Evolutionary conservation across 2,888 invertebrate species (phyloP), one percentile per base, ranked within the genome.

Genomic region (Drosophila picticornis): DNA sequence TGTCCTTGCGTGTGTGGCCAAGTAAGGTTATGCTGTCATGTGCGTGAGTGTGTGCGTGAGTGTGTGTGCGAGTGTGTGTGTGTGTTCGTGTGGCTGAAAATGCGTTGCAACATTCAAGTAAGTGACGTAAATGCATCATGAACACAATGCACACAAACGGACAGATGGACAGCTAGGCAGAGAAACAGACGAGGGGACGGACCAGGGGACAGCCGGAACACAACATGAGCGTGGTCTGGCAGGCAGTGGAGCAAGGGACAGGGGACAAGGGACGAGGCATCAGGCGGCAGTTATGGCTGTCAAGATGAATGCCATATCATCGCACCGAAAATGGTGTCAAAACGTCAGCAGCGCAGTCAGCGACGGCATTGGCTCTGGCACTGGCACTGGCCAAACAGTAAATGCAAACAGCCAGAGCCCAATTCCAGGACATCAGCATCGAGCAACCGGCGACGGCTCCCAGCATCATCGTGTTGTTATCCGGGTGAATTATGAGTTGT

Each of bases 251-350:
- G 16, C 9, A 81, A 80, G 40, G 32, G 36, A 22, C 38, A 43
- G 6, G 43, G n/a, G 52, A 46, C 32, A 19, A 1, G 46, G 61
- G 59, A 2, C 62, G 53, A 61, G 79, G 77, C 85, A 73, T 77
- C 83, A 76, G 76, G 74, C 81, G 83, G 81, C 89, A 87, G 85
- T 82, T 91, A 87, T 83, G 90, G 84, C 91, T 91, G 91, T 91
- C 91, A 91, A 90, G 83, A 91, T 91, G 91, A 91, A 91, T 91
- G 88, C 83, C 90, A 84, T 91, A 91, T 91, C 91, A 91, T 90
- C 73, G 88, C 83, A 86, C 86, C 88, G 76, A 84, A 91, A 90
- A 90, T 88, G 84, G 83, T 88, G 88, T 88, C 88, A 90, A 84
- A 88, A 83, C 77, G 87, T 80, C 90, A 87, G 83, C 90, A 75